Evolutionary conservation across 2,888 invertebrate species (phyloP).

Genomic region (Acheta domesticus): DNA sequence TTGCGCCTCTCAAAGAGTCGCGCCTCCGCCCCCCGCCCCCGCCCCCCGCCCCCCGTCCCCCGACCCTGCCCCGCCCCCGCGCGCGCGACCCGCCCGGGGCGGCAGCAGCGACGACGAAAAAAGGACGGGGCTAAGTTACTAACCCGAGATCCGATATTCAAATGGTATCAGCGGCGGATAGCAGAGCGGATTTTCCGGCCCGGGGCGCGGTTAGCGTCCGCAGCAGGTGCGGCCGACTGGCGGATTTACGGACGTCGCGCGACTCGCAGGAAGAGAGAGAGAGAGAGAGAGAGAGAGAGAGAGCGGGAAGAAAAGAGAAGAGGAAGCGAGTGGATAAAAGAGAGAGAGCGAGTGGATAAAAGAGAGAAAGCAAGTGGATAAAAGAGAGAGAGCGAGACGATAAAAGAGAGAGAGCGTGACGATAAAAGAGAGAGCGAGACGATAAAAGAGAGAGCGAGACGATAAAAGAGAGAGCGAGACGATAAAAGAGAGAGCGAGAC

Average conservation of each 20-base stretch:
- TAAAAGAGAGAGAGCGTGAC: too few species aligned
- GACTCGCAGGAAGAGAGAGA: neutral
- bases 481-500: too few species aligned
- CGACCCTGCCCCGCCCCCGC: neutral
- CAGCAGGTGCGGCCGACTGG: neutral
- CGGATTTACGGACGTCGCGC: neutral
- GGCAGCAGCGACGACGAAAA: neutral
- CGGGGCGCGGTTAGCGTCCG: neutral
- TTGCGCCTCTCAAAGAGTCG: too few species aligned
- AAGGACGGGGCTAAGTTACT: slow-evolving; percentile 6
- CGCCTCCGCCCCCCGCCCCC: neutral
- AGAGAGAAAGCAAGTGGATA: too few species aligned
- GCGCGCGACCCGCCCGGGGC: neutral
- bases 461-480: too few species aligned
- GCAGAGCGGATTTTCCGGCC: neutral
- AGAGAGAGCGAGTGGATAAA: too few species aligned
- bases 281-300: too few species aligned
- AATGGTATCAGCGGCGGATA: neutral
- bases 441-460: too few species aligned
- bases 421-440: too few species aligned
- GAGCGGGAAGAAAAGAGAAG: too few species aligned
- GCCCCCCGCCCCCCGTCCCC: neutral
- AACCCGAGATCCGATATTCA: neutral
- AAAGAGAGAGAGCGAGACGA: too few species aligned
- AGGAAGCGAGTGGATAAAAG: too few species aligned